phyloP scores from a whole-genome alignment of 2,797 vertebrate genomes.

The Mergus octosetaceus region DNA sequence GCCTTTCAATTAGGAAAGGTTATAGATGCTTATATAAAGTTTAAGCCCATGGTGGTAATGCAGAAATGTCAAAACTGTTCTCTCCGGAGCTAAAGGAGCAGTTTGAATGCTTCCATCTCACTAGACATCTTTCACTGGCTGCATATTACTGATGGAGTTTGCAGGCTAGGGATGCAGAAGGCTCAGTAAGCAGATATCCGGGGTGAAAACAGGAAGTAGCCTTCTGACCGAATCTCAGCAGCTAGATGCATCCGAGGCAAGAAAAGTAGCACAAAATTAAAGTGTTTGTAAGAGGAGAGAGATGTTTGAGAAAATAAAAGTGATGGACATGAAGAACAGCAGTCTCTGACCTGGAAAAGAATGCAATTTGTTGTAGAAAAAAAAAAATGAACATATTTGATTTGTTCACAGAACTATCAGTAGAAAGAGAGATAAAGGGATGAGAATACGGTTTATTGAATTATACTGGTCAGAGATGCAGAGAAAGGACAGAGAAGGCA shows the following conservation, averaged over 20 bases:
- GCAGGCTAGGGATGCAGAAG: neutral
- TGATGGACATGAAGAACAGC: neutral
- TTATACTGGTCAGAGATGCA: neutral
- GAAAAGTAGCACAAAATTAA: neutral
- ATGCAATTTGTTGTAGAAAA: neutral
- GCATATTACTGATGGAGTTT: neutral
- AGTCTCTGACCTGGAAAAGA: neutral
- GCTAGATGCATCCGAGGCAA: neutral
- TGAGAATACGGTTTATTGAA: neutral
- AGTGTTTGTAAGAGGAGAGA: neutral
- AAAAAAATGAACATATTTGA: neutral
- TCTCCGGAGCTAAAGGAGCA: neutral
- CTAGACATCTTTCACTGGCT: accelerated
- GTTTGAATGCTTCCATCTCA: neutral
- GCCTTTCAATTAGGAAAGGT: neutral
- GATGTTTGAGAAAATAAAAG: neutral
- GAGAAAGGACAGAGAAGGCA: neutral
- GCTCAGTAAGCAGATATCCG: neutral
- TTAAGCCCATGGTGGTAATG: neutral
- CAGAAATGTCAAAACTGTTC: neutral
- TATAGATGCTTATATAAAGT: neutral
- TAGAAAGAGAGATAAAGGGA: neutral
- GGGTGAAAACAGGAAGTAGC: neutral
- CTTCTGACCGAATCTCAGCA: neutral
- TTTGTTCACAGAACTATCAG: neutral